Percentiles rank a stretch among this genome's conserved stretches.
These are phyloP conservation scores for Biston stratarius DNA, from an alignment of 2,888 invertebrate species.

Conservation along the genomic window DNA sequence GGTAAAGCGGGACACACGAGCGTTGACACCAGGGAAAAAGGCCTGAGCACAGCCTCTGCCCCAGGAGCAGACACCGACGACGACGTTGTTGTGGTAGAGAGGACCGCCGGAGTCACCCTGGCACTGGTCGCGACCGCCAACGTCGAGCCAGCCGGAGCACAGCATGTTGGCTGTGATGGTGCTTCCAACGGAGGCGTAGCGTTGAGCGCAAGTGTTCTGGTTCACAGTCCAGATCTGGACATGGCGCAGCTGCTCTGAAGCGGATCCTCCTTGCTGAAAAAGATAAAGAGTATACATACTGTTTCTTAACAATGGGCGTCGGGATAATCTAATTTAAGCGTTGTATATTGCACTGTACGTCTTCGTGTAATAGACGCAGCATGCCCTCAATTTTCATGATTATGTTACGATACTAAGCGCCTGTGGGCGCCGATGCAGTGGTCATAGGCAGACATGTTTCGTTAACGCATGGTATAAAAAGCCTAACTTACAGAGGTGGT, in stretches of 20 bases:
- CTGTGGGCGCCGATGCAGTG: too few species aligned
- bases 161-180: constrained; percentile 42
- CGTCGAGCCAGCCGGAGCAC: constrained; percentile 66
- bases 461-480: constrained; percentile 28
- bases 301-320: too few species aligned
- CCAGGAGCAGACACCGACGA: constrained; percentile 63
- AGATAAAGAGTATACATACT: neutral
- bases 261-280: constrained; percentile 28
- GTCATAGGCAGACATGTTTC: constrained; percentile 1
- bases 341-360: too few species aligned
- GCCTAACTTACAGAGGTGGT: constrained; percentile 50
- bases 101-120: constrained; percentile 71
- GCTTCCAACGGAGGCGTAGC: constrained; percentile 38
- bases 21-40: constrained; percentile 57
- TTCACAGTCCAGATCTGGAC: constrained; percentile 57
- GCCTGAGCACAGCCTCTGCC: constrained; percentile 53
- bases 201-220: constrained; percentile 47
- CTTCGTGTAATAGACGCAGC: too few species aligned
- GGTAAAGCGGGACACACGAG: constrained; percentile 60
- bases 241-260: constrained; percentile 50
- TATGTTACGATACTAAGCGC: neutral
- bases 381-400: too few species aligned
- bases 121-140: constrained; percentile 72
- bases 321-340: too few species aligned
- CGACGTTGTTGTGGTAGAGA: constrained; percentile 60